Evolutionary conservation across 2,113 vertebrate genomes (phyloP), one percentile per base, ranked within the genome.

Genomic region (Eolophus roseicapilla): DNA sequence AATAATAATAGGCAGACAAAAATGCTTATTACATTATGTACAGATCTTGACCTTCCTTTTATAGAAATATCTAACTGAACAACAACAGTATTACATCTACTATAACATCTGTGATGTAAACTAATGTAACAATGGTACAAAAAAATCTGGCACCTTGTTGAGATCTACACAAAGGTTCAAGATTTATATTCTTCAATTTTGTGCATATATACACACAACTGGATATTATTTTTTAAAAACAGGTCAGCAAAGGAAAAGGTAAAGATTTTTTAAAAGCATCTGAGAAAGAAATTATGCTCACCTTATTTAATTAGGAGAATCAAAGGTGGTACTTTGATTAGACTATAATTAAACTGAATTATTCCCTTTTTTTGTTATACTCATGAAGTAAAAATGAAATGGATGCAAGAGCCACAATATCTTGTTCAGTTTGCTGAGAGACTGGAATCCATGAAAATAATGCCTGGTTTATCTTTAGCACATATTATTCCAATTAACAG

Each of bases 401-500:
- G 23, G 21, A 25, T 71, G 21, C 20, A 68, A 60, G 9, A 75
- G 8, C 20, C 50, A 52, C 29, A 25, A 44, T 57, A 63, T 27
- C 11, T 75, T 93, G 7, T 8, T 90, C 41, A 79, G 24, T 92
- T 86, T 77, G 13, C 25, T 67, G n/a, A 77, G n/a, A 88, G 18
- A 53, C 28, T 70, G 9, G 4, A 11, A 63, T 67, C n/a, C n/a
- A 19, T 93, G 14, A 73, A 74, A 80, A 88, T 83, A 73, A 24
- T 8, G 6, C 20, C 31, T 55, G 8, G 20, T 85, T 88, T 95
- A 33, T 84, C 47, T 92, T 87, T 55, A 80, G 20, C 2, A 13
- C 14, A 7, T 82, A 35, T 87, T 95, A 88, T 82, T 94, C 53
- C 82, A 80, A 43, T 96, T 88, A 96, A 70, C 46, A 87, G 37